Percentiles rank a stretch among this genome's conserved stretches.
Evolutionary conservation across 37 sponge, comb jelly and placozoan species (phyloP).

Genomic region (Amphimedon queenslandica): DNA sequence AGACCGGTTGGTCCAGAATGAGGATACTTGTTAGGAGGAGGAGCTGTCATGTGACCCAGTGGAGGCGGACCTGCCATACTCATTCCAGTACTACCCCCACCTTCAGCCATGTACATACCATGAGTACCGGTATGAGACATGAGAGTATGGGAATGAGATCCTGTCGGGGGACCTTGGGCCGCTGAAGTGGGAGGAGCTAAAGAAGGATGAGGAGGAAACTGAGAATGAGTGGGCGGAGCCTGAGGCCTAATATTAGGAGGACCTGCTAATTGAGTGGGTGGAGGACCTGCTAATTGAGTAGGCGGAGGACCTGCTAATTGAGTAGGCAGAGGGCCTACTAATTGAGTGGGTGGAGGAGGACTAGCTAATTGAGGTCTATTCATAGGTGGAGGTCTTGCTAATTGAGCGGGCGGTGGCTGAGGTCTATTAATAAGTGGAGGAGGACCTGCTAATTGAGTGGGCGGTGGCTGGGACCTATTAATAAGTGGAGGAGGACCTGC

Average conservation of each 20-base stretch:
- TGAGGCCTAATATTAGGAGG: neutral
- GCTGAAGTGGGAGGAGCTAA: constrained; percentile 15
- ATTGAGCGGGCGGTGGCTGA: too few relatives aligned
- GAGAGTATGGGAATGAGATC: neutral
- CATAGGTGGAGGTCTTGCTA: too few relatives aligned
- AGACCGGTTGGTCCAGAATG: neutral
- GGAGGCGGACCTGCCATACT: neutral
- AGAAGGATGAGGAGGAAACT: neutral
- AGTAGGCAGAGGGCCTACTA: too few relatives aligned
- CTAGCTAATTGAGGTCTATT: too few relatives aligned
- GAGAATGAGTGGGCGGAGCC: neutral
- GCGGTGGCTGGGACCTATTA: too few relatives aligned
- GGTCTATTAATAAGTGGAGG: too few relatives aligned
- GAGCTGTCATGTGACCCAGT: neutral
- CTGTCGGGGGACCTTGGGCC: neutral
- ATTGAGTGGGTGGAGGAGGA: too few relatives aligned
- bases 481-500: neutral
- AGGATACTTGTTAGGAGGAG: neutral
- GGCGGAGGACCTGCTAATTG: too few relatives aligned
- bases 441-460: too few relatives aligned
- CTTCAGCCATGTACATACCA: neutral
- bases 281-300: too few relatives aligned
- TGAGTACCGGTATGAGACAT: neutral
- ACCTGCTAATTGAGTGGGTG: too few relatives aligned
- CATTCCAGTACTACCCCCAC: neutral